A percentile compares a stretch with the other conserved stretches of the same genome.
These are phyloP conservation scores for Pachyrhynchus sulphureomaculatus DNA, from an alignment of 1,140 invertebrate genomes.

Conservation along the genomic window DNA sequence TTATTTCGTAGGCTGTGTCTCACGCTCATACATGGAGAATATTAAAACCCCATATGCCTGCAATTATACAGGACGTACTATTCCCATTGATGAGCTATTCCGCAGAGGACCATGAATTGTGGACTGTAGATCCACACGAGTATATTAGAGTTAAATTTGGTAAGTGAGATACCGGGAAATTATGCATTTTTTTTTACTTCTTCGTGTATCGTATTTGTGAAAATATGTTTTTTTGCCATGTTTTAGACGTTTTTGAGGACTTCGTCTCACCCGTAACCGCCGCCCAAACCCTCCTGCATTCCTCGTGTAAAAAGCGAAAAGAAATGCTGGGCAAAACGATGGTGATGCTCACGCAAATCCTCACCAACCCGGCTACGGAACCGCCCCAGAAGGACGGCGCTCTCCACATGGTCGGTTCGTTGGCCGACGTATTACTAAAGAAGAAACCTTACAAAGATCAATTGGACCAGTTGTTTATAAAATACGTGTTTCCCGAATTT, in stretches of 20 bases:
- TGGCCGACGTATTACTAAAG: constrained; percentile 86
- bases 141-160: constrained; percentile 97
- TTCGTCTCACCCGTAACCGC: constrained; percentile 94
- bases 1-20: constrained; percentile 52
- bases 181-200: no score
- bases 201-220: neutral
- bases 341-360: constrained; percentile 80
- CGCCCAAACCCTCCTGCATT: constrained; percentile 86
- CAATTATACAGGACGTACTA: constrained; percentile 88
- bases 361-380: constrained; percentile 67
- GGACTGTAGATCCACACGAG: constrained; percentile 94
- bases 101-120: constrained; percentile 91
- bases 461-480: constrained; percentile 88
- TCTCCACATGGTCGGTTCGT: constrained; percentile 93
- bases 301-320: constrained; percentile 91
- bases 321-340: constrained; percentile 92
- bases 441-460: constrained; percentile 91
- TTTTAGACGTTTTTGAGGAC: constrained; percentile 96
- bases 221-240: neutral
- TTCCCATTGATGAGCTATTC: constrained; percentile 97
- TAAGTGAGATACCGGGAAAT: constrained; percentile 48
- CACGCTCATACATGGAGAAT: constrained; percentile 96
- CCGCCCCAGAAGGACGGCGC: constrained; percentile 92
- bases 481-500: constrained; percentile 95
- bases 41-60: constrained; percentile 90